Percentiles rank a stretch among this genome's conserved stretches.
Evolutionary conservation across 2,888 invertebrate genomes (phyloP).

Genomic region (Chrysolina haemoptera): DNA sequence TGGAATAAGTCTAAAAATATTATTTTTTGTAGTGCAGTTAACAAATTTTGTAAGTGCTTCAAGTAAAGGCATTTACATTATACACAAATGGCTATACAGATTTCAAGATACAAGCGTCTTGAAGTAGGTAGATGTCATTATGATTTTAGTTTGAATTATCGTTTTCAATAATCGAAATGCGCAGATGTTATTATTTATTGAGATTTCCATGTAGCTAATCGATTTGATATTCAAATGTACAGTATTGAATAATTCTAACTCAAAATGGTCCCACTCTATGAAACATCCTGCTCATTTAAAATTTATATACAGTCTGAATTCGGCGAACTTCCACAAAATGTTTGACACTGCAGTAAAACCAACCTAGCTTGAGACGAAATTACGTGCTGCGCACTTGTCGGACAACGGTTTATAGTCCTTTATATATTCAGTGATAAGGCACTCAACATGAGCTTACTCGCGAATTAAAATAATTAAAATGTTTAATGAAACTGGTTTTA

Average conservation of each 20-base stretch:
- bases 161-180: conserved; percentile 41
- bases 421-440: too few species aligned
- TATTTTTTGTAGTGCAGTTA: conserved; percentile 40
- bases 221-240: conserved; percentile 48
- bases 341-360: too few species aligned
- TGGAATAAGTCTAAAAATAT: conserved; percentile 29
- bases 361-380: too few species aligned
- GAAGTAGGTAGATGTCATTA: conserved; percentile 44
- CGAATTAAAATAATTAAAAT: too few species aligned
- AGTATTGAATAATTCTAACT: conserved; percentile 48
- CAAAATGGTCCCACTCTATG: conserved; percentile 15
- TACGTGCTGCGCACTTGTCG: too few species aligned
- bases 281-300: conserved; percentile 7
- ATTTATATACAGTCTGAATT: too few species aligned
- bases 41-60: conserved; percentile 40
- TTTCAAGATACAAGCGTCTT: conserved; percentile 37
- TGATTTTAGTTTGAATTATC: conserved; percentile 37
- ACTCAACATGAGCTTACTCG: too few species aligned
- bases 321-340: too few species aligned
- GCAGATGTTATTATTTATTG: conserved; percentile 36
- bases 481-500: too few species aligned
- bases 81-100: conserved; percentile 48
- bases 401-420: too few species aligned
- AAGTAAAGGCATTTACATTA: conserved; percentile 40
- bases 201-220: conserved; percentile 31